Evolutionary conservation across 2,113 vertebrate genomes (phyloP).

Genomic region (Jaculus jaculus): DNA sequence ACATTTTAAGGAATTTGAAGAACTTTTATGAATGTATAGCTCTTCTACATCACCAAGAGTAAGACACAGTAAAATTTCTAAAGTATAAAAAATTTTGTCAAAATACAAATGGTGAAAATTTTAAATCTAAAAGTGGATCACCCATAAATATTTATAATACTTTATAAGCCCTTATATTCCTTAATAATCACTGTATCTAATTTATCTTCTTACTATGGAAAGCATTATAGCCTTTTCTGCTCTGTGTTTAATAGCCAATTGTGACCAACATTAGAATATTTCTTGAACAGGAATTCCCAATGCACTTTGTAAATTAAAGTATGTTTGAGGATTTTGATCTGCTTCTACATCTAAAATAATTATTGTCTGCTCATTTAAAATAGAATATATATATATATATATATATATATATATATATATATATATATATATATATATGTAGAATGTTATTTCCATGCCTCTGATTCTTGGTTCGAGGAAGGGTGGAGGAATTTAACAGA

Average conservation of each 20-base stretch:
- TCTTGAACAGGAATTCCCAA: not conserved
- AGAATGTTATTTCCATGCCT: not conserved
- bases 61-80: not conserved
- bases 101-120: not conserved
- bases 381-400: too few relatives aligned
- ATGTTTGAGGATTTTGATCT: not conserved
- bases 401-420: too few relatives aligned
- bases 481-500: not conserved
- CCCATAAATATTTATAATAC: not conserved
- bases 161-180: not conserved
- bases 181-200: not conserved
- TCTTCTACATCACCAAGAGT: not conserved
- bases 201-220: not conserved
- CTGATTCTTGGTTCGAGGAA: not conserved
- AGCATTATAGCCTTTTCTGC: not conserved
- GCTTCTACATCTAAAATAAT: not conserved
- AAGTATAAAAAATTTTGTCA: not conserved
- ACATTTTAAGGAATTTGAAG: slow-evolving; percentile 17
- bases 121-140: slow-evolving; percentile 29
- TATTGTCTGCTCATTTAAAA: not conserved
- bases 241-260: not conserved
- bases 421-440: too few relatives aligned
- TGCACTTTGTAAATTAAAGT: not conserved
- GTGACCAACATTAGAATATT: not conserved
- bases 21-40: not conserved